Conservation (phyloP, 53 echinoderm and acorn worm genomes). For the Antedon mediterranea region DNA sequence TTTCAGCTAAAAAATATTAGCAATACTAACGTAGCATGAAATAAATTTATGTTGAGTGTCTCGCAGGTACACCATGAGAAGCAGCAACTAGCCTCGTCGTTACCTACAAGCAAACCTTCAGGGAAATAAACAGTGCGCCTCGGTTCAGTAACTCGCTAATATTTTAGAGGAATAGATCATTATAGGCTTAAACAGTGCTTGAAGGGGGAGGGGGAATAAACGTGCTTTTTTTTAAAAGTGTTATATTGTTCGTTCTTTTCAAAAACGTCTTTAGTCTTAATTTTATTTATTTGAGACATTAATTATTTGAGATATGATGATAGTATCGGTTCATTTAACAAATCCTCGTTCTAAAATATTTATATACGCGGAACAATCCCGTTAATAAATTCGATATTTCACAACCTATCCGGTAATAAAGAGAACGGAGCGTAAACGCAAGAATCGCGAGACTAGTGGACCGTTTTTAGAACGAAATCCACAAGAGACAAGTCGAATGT, state of each 20-base stretch:
- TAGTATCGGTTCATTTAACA: neutral
- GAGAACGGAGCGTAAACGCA: neutral
- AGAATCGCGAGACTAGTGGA: neutral
- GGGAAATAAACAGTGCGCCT: neutral
- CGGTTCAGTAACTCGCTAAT: neutral
- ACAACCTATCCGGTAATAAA: neutral
- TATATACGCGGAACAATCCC: neutral
- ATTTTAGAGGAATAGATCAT: neutral
- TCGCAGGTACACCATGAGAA: neutral
- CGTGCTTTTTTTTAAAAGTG: too few relatives aligned
- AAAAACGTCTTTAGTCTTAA: neutral
- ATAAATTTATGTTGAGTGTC: neutral
- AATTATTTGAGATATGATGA: neutral
- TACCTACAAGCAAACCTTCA: neutral
- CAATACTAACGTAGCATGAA: neutral
- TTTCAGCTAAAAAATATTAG: neutral
- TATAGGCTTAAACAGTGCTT: neutral
- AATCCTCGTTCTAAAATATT: neutral
- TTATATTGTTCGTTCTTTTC: too few relatives aligned
- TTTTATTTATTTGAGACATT: neutral
- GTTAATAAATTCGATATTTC: neutral
- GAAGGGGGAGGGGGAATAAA: neutral
- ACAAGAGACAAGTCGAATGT: neutral
- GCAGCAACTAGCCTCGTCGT: neutral
- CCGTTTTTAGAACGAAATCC: neutral